A percentile compares a stretch with the other conserved stretches of the same genome.
These are phyloP conservation scores for Archips xylosteana DNA, from an alignment of 2,888 invertebrate genomes.

Conservation along the genomic window DNA sequence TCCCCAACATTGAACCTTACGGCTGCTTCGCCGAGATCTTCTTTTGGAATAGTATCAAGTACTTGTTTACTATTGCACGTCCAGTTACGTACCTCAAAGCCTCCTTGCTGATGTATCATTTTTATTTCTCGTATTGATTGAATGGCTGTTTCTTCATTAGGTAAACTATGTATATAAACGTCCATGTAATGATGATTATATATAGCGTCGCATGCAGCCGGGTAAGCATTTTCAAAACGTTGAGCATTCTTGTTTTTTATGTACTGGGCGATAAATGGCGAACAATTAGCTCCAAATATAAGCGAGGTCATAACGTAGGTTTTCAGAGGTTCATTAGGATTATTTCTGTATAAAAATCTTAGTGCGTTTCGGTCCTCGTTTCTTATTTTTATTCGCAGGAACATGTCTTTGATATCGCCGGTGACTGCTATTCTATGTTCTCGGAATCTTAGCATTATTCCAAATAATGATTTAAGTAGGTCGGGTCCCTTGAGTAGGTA, in stretches of 20 bases:
- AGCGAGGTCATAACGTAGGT: too few relatives aligned
- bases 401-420: too few relatives aligned
- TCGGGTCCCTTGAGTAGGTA: too few relatives aligned
- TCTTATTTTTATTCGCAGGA: too few relatives aligned
- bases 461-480: too few relatives aligned
- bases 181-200: constrained; percentile 40
- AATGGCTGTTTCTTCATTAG: constrained; percentile 10
- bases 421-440: too few relatives aligned
- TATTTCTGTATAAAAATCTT: too few relatives aligned
- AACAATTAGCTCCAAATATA: constrained; percentile 7
- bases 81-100: constrained; percentile 6
- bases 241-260: constrained; percentile 7
- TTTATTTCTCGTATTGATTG: constrained; percentile 25
- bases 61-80: neutral
- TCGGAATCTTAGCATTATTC: too few relatives aligned
- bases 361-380: too few relatives aligned
- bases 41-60: neutral
- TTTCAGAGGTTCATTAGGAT: too few relatives aligned
- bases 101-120: neutral
- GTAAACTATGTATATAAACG: constrained; percentile 40
- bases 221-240: neutral
- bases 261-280: constrained; percentile 3
- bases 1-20: too few relatives aligned
- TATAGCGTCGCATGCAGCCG: neutral
- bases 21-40: too few relatives aligned